Percentiles rank a stretch among this genome's conserved stretches.
These are phyloP conservation scores for Benitochromis conjunctus DNA, from an alignment of 2,113 vertebrate genomes.

Conservation along the genomic window DNA sequence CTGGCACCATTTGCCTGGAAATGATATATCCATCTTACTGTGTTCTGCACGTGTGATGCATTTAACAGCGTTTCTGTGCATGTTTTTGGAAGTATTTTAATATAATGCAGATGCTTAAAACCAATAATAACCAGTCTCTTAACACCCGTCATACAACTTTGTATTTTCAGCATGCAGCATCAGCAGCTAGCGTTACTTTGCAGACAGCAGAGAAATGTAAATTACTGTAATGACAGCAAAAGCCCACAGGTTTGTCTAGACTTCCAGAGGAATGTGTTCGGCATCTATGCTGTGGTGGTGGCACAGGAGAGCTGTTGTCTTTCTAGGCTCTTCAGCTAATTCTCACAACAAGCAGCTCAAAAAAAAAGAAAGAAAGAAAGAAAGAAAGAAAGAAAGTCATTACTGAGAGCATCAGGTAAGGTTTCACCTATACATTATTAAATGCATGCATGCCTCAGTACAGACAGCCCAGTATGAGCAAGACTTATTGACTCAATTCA, in stretches of 20 bases:
- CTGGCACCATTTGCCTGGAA: not conserved
- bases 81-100: not conserved
- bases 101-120: not conserved
- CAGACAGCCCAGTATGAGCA: not conserved
- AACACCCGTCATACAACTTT: not conserved
- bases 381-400: not conserved
- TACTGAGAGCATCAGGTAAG: not conserved
- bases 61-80: not conserved
- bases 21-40: not conserved
- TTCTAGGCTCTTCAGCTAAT: conserved; percentile 19
- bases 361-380: not conserved
- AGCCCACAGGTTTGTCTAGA: conserved; percentile 60
- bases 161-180: not conserved
- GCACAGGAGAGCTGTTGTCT: conserved; percentile 44
- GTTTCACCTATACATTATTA: not conserved
- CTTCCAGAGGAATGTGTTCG: conserved; percentile 57
- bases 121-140: not conserved
- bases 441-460: not conserved
- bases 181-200: not conserved
- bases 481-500: not conserved
- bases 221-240: conserved; percentile 53
- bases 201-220: conserved; percentile 43
- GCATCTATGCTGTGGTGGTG: conserved; percentile 2
- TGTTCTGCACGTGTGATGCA: not conserved
- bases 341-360: not conserved